phyloP scores from a whole-genome alignment of 2,888 invertebrate species.

The Lapara coniferarum region DNA sequence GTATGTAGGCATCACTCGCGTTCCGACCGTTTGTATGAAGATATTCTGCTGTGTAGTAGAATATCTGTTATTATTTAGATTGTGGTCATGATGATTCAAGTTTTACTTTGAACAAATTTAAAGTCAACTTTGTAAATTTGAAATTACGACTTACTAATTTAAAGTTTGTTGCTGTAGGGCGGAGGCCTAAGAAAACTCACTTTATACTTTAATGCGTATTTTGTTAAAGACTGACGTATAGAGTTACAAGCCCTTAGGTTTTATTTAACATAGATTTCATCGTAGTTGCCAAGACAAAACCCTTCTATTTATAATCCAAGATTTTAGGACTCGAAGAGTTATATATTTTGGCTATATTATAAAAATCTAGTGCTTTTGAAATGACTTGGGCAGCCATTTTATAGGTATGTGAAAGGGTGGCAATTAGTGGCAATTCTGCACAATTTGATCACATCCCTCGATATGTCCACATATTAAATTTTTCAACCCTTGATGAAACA shows the following conservation, averaged over 20 bases:
- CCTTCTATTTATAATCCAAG: no score
- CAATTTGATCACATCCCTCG: conserved; percentile 11
- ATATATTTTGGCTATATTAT: no score
- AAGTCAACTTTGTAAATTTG: conserved; percentile 1
- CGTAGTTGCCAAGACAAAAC: no score
- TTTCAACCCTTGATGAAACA: no score
- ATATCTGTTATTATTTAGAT: no score
- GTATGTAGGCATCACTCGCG: no score
- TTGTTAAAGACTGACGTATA: neutral
- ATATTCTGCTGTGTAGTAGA: no score
- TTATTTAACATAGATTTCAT: no score
- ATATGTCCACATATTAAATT: no score
- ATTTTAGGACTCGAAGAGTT: no score
- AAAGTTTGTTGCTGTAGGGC: neutral
- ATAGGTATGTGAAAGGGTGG: conserved; percentile 17
- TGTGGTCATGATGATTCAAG: no score
- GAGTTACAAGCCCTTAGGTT: neutral
- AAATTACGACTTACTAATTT: conserved; percentile 1
- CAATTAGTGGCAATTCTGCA: conserved; percentile 4
- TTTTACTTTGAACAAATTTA: conserved; percentile 4
- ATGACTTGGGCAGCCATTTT: conserved; percentile 12
- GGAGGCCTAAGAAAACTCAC: neutral
- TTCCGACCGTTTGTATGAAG: no score
- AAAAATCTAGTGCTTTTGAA: conserved; percentile 5
- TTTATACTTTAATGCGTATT: neutral